phyloP scores from a whole-genome alignment of 2,888 invertebrate genomes.

The Metopia argyrocephala region DNA sequence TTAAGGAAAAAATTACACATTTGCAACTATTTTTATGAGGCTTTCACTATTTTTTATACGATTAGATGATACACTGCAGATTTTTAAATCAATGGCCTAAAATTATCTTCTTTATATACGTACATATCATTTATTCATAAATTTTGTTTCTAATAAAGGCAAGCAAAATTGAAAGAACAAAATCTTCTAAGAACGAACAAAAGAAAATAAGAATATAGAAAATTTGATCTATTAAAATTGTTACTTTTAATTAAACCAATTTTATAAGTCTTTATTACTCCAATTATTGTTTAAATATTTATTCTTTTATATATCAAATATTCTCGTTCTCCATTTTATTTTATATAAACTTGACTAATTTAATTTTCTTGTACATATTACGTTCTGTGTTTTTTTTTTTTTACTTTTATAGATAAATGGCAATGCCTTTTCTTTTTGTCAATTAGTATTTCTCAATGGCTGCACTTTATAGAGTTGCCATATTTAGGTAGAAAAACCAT shows the following conservation, averaged over 20 bases:
- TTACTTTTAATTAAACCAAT: neutral
- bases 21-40: constrained; percentile 31
- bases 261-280: neutral
- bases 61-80: neutral
- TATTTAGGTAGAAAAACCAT: constrained; percentile 14
- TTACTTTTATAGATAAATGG: constrained; percentile 44
- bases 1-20: constrained; percentile 17
- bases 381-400: constrained; percentile 33
- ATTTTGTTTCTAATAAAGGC: neutral
- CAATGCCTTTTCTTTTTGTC: constrained; percentile 57
- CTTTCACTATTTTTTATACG: constrained; percentile 23
- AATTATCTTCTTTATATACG: neutral
- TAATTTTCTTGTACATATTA: constrained; percentile 50
- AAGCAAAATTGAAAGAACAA: neutral
- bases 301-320: constrained; percentile 5
- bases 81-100: neutral
- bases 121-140: neutral
- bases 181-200: constrained; percentile 18
- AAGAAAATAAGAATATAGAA: neutral
- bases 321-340: constrained; percentile 31
- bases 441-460: constrained; percentile 61
- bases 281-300: neutral
- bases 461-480: constrained; percentile 54
- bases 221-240: neutral
- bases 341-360: constrained; percentile 41